Conservation (phyloP, 2,113 vertebrate genomes). For the Circaetus cinerascens region DNA sequence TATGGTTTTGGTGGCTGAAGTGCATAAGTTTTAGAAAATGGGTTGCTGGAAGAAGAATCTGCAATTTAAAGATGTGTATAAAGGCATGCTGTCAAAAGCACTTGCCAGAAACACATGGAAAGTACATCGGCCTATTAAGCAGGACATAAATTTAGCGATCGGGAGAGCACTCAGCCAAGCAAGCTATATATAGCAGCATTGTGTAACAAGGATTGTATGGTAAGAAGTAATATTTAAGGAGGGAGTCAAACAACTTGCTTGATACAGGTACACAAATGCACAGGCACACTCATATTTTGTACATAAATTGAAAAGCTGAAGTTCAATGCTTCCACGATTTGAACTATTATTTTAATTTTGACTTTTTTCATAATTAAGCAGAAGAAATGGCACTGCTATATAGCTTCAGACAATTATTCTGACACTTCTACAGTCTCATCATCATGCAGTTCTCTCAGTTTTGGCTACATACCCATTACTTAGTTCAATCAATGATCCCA, state of each 20-base stretch:
- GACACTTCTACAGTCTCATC: not conserved
- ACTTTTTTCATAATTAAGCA: not conserved
- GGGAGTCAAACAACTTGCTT: not conserved
- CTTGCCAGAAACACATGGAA: not conserved
- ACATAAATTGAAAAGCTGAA: not conserved
- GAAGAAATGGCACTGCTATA: not conserved
- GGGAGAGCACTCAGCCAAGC: not conserved
- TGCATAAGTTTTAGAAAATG: not conserved
- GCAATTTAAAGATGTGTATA: not conserved
- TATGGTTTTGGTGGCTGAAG: not conserved
- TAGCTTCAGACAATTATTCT: not conserved
- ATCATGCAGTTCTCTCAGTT: not conserved
- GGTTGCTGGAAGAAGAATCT: not conserved
- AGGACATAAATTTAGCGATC: not conserved
- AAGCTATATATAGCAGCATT: not conserved
- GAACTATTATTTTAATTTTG: not conserved
- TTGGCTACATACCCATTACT: not conserved
- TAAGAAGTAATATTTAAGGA: not conserved
- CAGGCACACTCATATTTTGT: not conserved
- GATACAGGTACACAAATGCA: not conserved
- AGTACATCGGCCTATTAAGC: not conserved
- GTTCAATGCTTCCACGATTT: not conserved
- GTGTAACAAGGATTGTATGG: not conserved
- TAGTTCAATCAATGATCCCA: not conserved
- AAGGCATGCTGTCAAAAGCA: not conserved